These are phyloP conservation scores for Epinephelus cyanopodus DNA, from an alignment of 2,113 vertebrate species.

Conservation along the genomic window DNA sequence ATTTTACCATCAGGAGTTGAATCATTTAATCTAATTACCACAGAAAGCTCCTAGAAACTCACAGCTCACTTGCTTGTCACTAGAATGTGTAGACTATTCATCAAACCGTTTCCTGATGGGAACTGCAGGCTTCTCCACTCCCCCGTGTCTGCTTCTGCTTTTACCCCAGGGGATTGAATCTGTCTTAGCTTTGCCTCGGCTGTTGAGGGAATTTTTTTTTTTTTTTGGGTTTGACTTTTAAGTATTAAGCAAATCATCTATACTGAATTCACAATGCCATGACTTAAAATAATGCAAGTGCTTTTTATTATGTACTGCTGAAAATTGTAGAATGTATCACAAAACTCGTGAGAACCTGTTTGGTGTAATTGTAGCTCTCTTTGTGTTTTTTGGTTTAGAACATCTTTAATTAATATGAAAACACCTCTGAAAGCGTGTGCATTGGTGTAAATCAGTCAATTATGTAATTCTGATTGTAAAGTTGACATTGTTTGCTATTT, in stretches of 20 bases:
- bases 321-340: not conserved
- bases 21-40: constrained; percentile 86
- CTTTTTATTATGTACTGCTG: not conserved
- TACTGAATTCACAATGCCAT: not conserved
- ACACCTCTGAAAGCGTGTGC: too few species aligned
- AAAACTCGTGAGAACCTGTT: not conserved
- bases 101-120: constrained; percentile 80
- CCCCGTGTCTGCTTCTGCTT: constrained; percentile 63
- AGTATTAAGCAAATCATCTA: constrained; percentile 10
- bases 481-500: too few species aligned
- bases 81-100: constrained; percentile 84
- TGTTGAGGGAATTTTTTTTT: constrained; percentile 35
- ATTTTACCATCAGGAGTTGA: constrained; percentile 76
- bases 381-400: not conserved
- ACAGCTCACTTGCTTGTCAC: constrained; percentile 84
- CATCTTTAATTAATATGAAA: not conserved
- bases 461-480: too few species aligned
- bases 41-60: constrained; percentile 72
- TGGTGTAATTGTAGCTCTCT: not conserved
- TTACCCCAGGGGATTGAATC: constrained; percentile 58
- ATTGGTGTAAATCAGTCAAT: too few species aligned
- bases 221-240: constrained; percentile 29
- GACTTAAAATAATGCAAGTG: not conserved
- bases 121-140: constrained; percentile 58
- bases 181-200: constrained; percentile 35